A percentile compares a stretch with the other conserved stretches of the same genome.
These are phyloP conservation scores for Lycocerus yunnanus DNA, from an alignment of 2,888 invertebrate genomes.

Conservation along the genomic window DNA sequence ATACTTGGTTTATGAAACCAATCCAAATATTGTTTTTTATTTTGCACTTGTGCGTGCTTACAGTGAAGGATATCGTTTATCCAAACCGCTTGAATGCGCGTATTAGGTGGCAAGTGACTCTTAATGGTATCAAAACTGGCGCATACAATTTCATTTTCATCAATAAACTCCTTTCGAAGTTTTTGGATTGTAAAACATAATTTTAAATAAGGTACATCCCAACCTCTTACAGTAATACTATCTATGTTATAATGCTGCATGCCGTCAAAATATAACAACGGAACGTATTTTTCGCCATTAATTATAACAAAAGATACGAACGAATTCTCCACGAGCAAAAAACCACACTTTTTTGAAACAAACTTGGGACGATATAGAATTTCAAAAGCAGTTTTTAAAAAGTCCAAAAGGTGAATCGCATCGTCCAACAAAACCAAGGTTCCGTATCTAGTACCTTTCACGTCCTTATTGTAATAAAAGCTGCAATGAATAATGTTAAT, in stretches of 20 bases:
- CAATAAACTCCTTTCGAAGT: conserved; percentile 87
- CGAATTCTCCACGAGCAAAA: conserved; percentile 88
- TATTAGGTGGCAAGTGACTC: conserved; percentile 87
- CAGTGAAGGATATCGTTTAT: background rate
- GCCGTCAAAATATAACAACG: conserved; percentile 87
- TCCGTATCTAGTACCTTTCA: conserved; percentile 89
- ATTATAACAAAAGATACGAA: conserved; percentile 90
- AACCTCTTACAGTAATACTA: conserved; percentile 84
- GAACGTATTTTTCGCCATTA: conserved; percentile 84
- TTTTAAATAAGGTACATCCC: conserved; percentile 91
- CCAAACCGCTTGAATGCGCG: conserved; percentile 85
- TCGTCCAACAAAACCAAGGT: conserved; percentile 65
- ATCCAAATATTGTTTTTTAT: background rate
- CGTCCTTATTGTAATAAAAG: conserved; percentile 79
- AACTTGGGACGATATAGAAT: conserved; percentile 75
- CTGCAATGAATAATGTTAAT: conserved; percentile 63
- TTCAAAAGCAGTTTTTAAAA: conserved; percentile 86
- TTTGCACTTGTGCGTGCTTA: background rate
- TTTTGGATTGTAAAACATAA: conserved; percentile 95
- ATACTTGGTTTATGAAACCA: background rate
- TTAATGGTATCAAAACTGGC: conserved; percentile 89
- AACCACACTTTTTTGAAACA: conserved; percentile 78
- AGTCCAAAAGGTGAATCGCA: conserved; percentile 87
- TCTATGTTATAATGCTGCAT: conserved; percentile 88
- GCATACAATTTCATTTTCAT: conserved; percentile 87